Evolutionary conservation across 92 coral and sea anemone species (phyloP).

Genomic region (Ricordea florida): DNA sequence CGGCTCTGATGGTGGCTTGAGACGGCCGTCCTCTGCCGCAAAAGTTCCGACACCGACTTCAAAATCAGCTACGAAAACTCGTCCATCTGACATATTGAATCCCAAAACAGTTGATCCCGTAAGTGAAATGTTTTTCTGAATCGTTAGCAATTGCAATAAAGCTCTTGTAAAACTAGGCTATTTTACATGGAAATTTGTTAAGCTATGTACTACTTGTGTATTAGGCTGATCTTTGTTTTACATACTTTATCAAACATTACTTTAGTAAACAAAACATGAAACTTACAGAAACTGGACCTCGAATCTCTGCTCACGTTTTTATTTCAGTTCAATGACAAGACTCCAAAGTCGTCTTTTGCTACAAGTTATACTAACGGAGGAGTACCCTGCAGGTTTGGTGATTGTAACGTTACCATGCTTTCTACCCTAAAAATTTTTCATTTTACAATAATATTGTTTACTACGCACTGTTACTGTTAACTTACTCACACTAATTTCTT

Average conservation of each 20-base stretch:
- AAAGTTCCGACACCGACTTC: constrained; percentile 43
- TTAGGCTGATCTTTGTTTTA: no score
- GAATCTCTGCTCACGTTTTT: background rate
- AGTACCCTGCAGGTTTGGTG: constrained; percentile 88
- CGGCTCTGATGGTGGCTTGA: constrained; percentile 65
- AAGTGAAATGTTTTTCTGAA: background rate
- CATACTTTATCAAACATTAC: no score
- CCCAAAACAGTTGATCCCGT: constrained; percentile 98
- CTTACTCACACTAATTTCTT: no score
- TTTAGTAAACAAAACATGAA: background rate
- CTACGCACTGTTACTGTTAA: no score
- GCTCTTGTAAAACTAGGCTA: background rate
- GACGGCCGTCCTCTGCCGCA: constrained; percentile 43
- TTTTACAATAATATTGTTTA: background rate
- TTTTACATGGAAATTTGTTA: background rate
- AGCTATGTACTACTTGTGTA: no score
- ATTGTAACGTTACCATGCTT: background rate
- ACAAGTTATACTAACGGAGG: constrained; percentile 94
- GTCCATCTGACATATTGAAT: constrained; percentile 91
- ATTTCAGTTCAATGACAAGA: constrained; percentile 85
- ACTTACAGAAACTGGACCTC: background rate
- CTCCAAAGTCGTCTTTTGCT: constrained; percentile 93
- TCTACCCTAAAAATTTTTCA: background rate
- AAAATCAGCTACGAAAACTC: constrained; percentile 52
- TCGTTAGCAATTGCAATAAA: background rate